phyloP scores from a whole-genome alignment of 2,797 vertebrate species.

The Paguma larvata region DNA sequence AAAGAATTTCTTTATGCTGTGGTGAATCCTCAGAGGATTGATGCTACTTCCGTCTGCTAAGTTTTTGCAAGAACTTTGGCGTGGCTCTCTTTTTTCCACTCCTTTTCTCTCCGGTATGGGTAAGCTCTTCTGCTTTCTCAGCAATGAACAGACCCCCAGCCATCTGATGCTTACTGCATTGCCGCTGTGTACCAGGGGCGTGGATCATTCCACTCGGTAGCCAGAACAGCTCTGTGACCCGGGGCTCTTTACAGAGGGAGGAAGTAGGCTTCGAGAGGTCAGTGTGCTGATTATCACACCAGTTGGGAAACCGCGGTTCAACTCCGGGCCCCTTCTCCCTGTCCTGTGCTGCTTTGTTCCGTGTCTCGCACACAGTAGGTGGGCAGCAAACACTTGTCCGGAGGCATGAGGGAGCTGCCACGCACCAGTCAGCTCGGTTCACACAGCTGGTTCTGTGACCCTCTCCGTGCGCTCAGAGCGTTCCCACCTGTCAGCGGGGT shows the following conservation, averaged over 20 bases:
- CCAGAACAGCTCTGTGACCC: neutral
- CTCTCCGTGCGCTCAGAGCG: rapidly evolving
- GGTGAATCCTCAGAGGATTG: conserved; percentile 14
- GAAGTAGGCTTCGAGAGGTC: neutral
- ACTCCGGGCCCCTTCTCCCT: neutral
- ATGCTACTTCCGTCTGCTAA: conserved; percentile 3
- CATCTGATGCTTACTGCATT: neutral
- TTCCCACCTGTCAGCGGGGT: neutral
- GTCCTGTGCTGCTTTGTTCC: neutral
- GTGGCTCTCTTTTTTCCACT: neutral
- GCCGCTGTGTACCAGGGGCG: neutral
- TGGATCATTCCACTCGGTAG: neutral
- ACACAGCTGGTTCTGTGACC: neutral
- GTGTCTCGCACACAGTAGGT: neutral
- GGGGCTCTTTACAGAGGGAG: neutral
- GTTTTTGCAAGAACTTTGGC: conserved; percentile 41
- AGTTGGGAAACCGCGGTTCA: neutral
- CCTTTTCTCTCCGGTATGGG: neutral
- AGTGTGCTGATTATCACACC: neutral
- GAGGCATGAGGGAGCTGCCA: neutral
- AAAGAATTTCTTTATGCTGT: conserved; percentile 41
- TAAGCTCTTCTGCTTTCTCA: conserved; percentile 42
- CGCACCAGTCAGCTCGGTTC: rapidly evolving
- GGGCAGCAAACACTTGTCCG: neutral
- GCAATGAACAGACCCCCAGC: neutral